These are phyloP conservation scores for Nothoprocta pentlandii DNA, from an alignment of 2,113 vertebrate species.

Conservation along the genomic window DNA sequence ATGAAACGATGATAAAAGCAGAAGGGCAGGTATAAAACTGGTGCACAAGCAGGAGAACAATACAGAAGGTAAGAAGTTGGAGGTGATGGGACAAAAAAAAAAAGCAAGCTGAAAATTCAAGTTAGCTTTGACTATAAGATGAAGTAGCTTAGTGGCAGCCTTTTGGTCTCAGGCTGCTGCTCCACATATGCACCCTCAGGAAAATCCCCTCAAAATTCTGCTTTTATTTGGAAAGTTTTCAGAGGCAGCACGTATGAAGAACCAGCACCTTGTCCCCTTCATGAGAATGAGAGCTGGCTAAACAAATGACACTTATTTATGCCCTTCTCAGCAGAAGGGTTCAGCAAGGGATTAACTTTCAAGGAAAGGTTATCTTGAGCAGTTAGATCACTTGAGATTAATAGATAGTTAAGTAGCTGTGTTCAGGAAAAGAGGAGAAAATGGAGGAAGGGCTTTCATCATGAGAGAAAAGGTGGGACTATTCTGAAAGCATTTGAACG, in stretches of 20 bases:
- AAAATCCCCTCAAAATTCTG: not conserved
- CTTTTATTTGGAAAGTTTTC: not conserved
- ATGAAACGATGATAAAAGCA: not conserved
- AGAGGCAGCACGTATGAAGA: not conserved
- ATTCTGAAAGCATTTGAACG: not conserved
- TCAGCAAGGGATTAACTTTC: constrained; percentile 4
- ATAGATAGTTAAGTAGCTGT: not conserved
- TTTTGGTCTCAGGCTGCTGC: not conserved
- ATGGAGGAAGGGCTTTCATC: not conserved
- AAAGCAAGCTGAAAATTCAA: not conserved
- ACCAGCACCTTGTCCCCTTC: not conserved
- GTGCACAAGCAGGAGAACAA: not conserved
- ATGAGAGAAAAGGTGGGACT: not conserved
- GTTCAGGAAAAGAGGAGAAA: not conserved
- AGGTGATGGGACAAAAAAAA: not conserved
- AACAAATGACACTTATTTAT: not conserved
- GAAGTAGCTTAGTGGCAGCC: not conserved
- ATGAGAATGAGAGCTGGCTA: not conserved
- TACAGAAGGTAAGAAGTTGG: not conserved
- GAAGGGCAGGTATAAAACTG: not conserved
- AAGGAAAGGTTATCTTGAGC: constrained; percentile 4
- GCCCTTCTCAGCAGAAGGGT: constrained; percentile 2
- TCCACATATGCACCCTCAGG: not conserved
- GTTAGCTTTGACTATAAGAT: not conserved
- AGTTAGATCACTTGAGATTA: constrained; percentile 13